Evolutionary conservation across 2,888 invertebrate species (phyloP), one percentile per base, ranked within the genome.

Genomic region (Biston betularia): DNA sequence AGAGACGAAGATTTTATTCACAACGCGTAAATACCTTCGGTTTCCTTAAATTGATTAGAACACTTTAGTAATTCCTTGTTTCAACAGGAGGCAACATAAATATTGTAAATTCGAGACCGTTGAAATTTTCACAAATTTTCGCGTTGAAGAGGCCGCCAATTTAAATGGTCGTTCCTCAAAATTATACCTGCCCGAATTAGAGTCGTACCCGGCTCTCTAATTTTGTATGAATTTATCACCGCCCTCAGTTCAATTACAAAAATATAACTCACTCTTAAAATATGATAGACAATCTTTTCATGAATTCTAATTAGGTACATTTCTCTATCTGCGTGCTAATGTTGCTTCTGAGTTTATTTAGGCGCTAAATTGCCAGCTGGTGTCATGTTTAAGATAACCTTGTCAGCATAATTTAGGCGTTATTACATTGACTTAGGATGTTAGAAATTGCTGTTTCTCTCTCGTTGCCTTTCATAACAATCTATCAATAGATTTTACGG

Each of bases 11-110:
- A 63, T 70, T 69, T 72, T 73, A 73, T 76, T 73, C 74, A 65
- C 35, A 53, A 69, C 58, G 69, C 72, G 69, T 62, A 57, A 75
- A 75, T 74, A 70, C 71, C 75, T 75, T 74, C 44, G 78, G 77
- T 80, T 81, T 75, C 74, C 67, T 75, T 70, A 72, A 79, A 82
- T 77, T 81, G 73, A 80, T 80, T 76, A 79, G 70, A 24, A 70
- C 74, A 68, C 74, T 79, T 82, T 77, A 66, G 74, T 77, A 79
- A 83, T 80, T 75, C 72, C 65, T 62, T 73, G 61, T 72, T 67
- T 70, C 61, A 77, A 80, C 79, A 79, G 74, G 75, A 71, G 75
- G 69, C 65, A 66, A 69, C 61, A 74, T 75, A 75, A 77, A 77
- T 74, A 72, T 77, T 73, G 65, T 69, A 71, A 76, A 76, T 72